These are phyloP conservation scores for Calliopum simillimum DNA, from an alignment of 2,888 invertebrate species.

Conservation along the genomic window DNA sequence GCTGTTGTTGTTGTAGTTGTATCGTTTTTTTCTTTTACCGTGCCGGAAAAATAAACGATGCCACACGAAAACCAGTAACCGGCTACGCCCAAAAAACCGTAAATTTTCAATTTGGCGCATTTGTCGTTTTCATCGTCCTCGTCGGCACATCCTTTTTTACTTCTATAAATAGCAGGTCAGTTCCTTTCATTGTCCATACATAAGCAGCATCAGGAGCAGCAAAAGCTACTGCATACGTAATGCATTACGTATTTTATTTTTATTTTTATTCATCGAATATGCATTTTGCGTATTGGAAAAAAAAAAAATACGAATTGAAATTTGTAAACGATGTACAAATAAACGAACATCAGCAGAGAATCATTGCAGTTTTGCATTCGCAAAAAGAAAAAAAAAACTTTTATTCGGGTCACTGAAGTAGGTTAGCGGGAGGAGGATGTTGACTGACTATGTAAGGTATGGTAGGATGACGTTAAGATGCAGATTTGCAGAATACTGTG, in stretches of 20 bases:
- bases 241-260: slow-evolving; percentile 8
- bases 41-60: slow-evolving; percentile 10
- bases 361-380: slow-evolving; percentile 9
- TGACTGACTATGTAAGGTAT: not conserved
- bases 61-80: slow-evolving; percentile 13
- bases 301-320: not conserved
- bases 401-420: slow-evolving; percentile 30
- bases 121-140: not conserved
- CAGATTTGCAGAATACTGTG: not conserved
- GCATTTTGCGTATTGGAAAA: slow-evolving; percentile 2
- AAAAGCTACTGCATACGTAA: not conserved
- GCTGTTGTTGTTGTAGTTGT: not conserved
- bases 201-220: not conserved
- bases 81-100: slow-evolving; percentile 23
- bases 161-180: slow-evolving; percentile 11
- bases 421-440: slow-evolving; percentile 16
- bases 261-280: too few relatives aligned
- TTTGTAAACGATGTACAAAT: slow-evolving; percentile 10
- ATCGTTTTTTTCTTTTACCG: too few relatives aligned
- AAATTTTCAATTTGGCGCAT: slow-evolving; percentile 31
- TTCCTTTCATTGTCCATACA: not conserved
- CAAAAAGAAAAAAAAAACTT: slow-evolving; percentile 2
- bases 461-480: not conserved
- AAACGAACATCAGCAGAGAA: not conserved
- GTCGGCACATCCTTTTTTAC: not conserved